A percentile compares a stretch with the other conserved stretches of the same genome.
These are phyloP conservation scores for Axis porcinus DNA, from an alignment of 2,113 vertebrate species.

Conservation along the genomic window DNA sequence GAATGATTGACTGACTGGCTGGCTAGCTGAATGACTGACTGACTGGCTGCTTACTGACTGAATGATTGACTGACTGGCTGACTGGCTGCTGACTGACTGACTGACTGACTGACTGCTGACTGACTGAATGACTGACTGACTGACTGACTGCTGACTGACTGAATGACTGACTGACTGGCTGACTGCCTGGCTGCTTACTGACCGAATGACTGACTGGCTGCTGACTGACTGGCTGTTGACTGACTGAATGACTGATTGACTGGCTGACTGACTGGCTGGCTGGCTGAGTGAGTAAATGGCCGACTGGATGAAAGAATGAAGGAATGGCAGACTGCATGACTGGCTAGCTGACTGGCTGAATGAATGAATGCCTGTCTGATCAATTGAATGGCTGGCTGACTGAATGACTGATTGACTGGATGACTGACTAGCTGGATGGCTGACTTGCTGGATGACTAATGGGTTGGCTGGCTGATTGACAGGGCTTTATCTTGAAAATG, in stretches of 20 bases:
- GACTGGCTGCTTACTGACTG: no score
- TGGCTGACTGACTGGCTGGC: rapidly evolving
- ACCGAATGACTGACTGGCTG: no score
- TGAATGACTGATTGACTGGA: neutral
- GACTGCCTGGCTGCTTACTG: no score
- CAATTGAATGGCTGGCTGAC: neutral
- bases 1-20: no score
- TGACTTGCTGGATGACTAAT: neutral
- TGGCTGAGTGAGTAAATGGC: neutral
- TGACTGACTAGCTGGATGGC: rapidly evolving
- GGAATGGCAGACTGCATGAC: neutral
- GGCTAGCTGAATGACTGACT: no score
- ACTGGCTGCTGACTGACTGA: no score
- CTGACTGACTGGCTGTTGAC: rapidly evolving
- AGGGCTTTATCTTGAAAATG: neutral
- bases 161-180: no score
- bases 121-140: no score
- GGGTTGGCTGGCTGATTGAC: neutral
- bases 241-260: neutral
- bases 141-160: no score
- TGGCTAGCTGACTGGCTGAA: neutral
- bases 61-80: no score
- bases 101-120: no score
- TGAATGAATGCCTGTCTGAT: neutral
- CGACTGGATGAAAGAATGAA: neutral